phyloP scores from a whole-genome alignment of 1,140 invertebrate genomes.

The Piezodorus guildinii region DNA sequence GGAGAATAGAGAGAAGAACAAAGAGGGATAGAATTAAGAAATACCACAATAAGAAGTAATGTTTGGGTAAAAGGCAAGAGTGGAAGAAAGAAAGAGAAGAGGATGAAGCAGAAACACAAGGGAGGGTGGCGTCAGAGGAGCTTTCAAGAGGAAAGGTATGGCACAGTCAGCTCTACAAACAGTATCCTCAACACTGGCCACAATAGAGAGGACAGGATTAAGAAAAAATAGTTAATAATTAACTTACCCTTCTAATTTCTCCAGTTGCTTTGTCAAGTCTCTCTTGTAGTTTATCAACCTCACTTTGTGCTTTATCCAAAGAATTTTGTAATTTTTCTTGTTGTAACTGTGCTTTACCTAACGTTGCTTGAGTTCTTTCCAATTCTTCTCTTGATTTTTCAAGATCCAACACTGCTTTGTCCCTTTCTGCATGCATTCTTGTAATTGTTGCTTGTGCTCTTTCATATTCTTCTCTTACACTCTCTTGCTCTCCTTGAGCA shows the following conservation, averaged over 20 bases:
- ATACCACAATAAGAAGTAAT: too few species aligned
- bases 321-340: slow-evolving; percentile 80
- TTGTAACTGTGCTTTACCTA: slow-evolving; percentile 78
- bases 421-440: slow-evolving; percentile 73
- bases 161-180: too few species aligned
- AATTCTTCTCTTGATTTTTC: slow-evolving; percentile 84
- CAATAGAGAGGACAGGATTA: too few species aligned
- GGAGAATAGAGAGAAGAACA: too few species aligned
- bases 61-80: too few species aligned
- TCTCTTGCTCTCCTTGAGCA: slow-evolving; percentile 85
- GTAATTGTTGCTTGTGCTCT: slow-evolving; percentile 59
- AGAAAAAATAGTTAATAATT: too few species aligned
- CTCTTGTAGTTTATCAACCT: slow-evolving; percentile 82
- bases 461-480: slow-evolving; percentile 81
- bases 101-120: too few species aligned
- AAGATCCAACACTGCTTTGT: slow-evolving; percentile 69
- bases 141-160: too few species aligned
- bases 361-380: slow-evolving; percentile 73
- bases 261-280: slow-evolving; percentile 65
- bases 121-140: too few species aligned
- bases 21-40: too few species aligned
- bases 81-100: too few species aligned
- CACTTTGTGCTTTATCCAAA: slow-evolving; percentile 77
- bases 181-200: too few species aligned
- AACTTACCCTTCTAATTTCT: slow-evolving; percentile 62